Evolutionary conservation across 2,113 vertebrate genomes (phyloP).

Genomic region (Epinephelus fuscoguttatus): DNA sequence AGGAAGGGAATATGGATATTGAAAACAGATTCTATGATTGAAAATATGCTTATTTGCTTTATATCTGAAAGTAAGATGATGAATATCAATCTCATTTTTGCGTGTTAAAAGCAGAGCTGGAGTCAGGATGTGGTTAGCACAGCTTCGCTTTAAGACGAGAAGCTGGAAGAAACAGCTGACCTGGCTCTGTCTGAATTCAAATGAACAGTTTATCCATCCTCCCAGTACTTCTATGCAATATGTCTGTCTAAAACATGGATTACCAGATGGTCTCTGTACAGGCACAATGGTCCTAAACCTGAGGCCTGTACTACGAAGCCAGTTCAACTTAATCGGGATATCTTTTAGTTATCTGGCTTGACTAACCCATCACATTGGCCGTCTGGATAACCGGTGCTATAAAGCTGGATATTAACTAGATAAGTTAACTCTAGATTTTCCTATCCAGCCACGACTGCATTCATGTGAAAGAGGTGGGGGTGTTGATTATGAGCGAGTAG

Average conservation of each 20-base stretch:
- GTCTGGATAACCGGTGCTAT: too few relatives aligned
- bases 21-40: conserved; percentile 27
- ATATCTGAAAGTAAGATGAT: not conserved
- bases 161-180: not conserved
- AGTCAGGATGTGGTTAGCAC: not conserved
- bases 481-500: too few relatives aligned
- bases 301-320: not conserved
- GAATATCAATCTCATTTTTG: conserved; percentile 1
- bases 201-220: not conserved
- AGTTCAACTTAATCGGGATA: too few relatives aligned
- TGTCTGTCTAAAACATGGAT: not conserved
- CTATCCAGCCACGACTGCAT: too few relatives aligned
- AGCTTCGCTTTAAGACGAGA: not conserved
- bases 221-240: not conserved
- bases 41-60: not conserved
- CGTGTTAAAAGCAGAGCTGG: not conserved
- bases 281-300: not conserved
- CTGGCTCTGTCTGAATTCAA: not conserved
- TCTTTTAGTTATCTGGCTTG: too few relatives aligned
- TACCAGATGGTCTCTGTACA: not conserved
- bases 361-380: too few relatives aligned
- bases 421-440: too few relatives aligned
- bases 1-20: conserved; percentile 40
- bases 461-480: too few relatives aligned
- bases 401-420: too few relatives aligned